phyloP scores from a whole-genome alignment of 2,113 vertebrate genomes.

The Crocuta crocuta region DNA sequence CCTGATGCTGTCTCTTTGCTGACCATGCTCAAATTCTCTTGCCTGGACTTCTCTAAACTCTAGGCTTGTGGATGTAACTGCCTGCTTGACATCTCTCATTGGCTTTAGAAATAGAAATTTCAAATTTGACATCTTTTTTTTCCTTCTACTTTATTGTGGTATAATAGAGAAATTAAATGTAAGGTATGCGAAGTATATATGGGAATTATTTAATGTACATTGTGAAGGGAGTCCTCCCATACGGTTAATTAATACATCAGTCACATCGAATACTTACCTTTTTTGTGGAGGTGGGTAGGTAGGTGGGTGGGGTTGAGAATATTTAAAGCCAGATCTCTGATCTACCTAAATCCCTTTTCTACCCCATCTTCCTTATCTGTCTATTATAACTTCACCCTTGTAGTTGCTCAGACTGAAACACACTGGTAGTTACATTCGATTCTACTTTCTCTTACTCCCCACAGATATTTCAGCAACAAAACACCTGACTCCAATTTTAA shows the following conservation, averaged over 20 bases:
- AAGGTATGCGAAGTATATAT: not conserved
- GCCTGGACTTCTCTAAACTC: not conserved
- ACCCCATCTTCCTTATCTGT: not conserved
- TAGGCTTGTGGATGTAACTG: not conserved
- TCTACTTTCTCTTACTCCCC: not conserved
- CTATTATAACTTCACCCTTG: not conserved
- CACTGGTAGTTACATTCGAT: not conserved
- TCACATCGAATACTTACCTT: not conserved
- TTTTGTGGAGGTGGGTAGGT: too few species aligned
- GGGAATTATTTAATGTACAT: not conserved
- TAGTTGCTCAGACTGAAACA: not conserved
- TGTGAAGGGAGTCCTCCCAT: not conserved
- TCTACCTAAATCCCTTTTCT: not conserved
- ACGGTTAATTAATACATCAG: not conserved
- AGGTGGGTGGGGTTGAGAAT: not conserved
- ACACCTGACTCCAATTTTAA: not conserved
- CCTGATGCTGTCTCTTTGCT: not conserved
- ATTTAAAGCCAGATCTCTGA: not conserved
- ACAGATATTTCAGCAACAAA: not conserved
- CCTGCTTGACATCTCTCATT: not conserved
- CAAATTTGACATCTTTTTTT: not conserved
- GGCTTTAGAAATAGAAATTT: not conserved
- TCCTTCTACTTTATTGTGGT: not conserved
- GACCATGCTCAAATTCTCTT: not conserved
- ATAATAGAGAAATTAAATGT: not conserved